Evolutionary conservation across 2,797 vertebrate genomes (phyloP), one percentile per base, ranked within the genome.

Genomic region (Tiaroga cobitis): DNA sequence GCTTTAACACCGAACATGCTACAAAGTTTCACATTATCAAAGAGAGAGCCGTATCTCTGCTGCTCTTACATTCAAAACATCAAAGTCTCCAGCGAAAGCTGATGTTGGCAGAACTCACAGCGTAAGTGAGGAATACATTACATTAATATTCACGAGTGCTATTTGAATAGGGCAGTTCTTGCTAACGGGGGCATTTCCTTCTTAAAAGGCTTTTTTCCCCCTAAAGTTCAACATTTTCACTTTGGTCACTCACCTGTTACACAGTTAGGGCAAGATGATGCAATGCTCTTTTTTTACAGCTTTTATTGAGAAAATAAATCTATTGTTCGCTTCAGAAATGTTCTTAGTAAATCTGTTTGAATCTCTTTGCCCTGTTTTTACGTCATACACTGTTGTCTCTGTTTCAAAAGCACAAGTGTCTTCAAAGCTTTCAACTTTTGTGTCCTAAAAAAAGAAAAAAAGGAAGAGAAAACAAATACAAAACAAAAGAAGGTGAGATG

Each of bases 21-120:
- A 92, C 91, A 91, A 93, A 80, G 91, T 93, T 93, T 92, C 73
- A 89, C 75, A 89, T 86, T 91, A 93, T 93, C 91, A 94, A 94
- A 94, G 92, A 67, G 85, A 90, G 91, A 91, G 86, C 87, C 86
- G 82, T 90, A 90, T 92, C 90, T 92, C 87, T 78, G 85, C 89
- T 91, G 87, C 89, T 92, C 91, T 77, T 90, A 92, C 92, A 92
- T 90, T 73, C 75, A 80, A 59, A 92, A 92, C 92, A 93, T 94
- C 91, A 94, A 94, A 94, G 92, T 85, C 69, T 10, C 43, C 8
- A 92, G 92, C 87, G 87, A 90, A 80, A 91, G 91, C 92, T 93
- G 93, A 95, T 93, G 91, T 72, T 93, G 92, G 92, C 91, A 93
- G 87, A 93, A 94, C 87, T 88, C 83, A 85, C 83, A 88, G 89